phyloP scores from a whole-genome alignment of 2,113 vertebrate species.

The Boleophthalmus pectinirostris region DNA sequence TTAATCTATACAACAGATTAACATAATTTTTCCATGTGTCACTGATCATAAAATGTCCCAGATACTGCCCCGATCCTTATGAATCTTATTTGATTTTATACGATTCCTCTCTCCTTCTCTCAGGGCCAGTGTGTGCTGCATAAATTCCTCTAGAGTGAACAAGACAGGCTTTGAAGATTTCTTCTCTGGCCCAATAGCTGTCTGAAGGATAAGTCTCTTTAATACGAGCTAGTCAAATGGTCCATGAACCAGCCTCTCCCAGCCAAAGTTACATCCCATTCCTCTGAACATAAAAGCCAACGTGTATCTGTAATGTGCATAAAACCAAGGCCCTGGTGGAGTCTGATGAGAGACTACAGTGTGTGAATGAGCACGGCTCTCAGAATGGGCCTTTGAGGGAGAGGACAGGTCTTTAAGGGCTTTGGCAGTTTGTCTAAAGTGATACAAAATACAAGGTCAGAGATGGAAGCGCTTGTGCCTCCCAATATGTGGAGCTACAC shows the following conservation, averaged over 20 bases:
- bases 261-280: conserved; percentile 18
- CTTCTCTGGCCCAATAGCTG: conserved; percentile 8
- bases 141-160: conserved; percentile 4
- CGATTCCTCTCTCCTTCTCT: not conserved
- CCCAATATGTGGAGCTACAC: not conserved
- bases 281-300: conserved; percentile 32
- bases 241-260: conserved; percentile 7
- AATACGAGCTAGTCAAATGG: conserved; percentile 28
- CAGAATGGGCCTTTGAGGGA: not conserved
- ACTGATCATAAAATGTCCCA: conserved; percentile 6
- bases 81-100: conserved; percentile 26
- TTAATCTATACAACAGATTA: not conserved
- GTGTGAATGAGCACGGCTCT: conserved; percentile 9
- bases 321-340: conserved; percentile 17
- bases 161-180: conserved; percentile 21
- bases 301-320: conserved; percentile 22
- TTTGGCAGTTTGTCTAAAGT: not conserved
- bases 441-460: conserved; percentile 3
- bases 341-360: conserved; percentile 5
- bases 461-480: not conserved
- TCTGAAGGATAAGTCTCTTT: conserved; percentile 25
- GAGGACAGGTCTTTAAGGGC: not conserved
- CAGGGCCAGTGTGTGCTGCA: not conserved
- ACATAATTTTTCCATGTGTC: not conserved
- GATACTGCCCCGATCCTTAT: not conserved